phyloP scores from a whole-genome alignment of 53 echinoderm and acorn worm species.

The Echinometra lucunter region DNA sequence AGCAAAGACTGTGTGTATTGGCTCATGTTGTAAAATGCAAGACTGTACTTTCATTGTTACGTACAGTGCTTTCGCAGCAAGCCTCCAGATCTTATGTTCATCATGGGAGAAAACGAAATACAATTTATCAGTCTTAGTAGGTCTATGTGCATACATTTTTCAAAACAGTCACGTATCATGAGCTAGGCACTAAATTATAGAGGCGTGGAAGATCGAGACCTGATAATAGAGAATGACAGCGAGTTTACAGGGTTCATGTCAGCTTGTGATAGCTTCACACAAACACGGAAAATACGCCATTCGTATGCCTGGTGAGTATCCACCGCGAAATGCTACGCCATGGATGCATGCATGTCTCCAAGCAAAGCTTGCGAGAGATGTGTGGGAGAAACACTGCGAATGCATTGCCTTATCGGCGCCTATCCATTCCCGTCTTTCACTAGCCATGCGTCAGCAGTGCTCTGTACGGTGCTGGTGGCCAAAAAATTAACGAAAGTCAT shows the following conservation, averaged over 20 bases:
- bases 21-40: too few relatives aligned
- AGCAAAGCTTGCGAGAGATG: neutral
- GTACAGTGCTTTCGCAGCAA: too few relatives aligned
- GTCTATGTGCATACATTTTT: neutral
- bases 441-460: neutral
- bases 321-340: neutral
- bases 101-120: neutral
- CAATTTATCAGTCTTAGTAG: conserved; percentile 18
- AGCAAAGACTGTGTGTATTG: too few relatives aligned
- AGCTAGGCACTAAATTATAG: conserved; percentile 8
- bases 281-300: conserved; percentile 20
- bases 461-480: neutral
- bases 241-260: neutral
- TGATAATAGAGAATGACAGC: conserved; percentile 9
- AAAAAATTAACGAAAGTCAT: neutral
- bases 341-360: neutral
- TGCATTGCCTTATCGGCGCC: neutral
- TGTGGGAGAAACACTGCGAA: neutral
- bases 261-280: neutral
- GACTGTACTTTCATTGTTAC: too few relatives aligned
- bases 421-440: neutral
- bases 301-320: neutral
- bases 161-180: conserved; percentile 10
- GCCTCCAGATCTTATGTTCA: neutral
- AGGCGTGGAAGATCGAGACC: conserved; percentile 3